phyloP scores from a whole-genome alignment of 2,113 vertebrate species.

The Numenius arquata region DNA sequence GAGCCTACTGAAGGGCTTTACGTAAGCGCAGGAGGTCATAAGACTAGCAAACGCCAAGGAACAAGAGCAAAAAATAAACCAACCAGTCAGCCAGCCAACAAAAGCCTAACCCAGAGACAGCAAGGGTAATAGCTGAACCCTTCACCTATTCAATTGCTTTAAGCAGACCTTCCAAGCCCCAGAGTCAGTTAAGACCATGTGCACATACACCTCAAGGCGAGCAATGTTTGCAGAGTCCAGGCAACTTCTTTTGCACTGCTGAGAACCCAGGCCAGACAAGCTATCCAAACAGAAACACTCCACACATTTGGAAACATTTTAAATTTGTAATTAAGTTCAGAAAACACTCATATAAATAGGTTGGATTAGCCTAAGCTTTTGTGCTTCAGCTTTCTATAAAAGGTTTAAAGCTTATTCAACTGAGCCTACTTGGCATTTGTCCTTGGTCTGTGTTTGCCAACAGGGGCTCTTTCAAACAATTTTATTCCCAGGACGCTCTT shows the following conservation, averaged over 20 bases:
- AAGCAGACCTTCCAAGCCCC: neutral
- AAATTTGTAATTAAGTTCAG: conserved; percentile 5
- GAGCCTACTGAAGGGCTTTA: neutral
- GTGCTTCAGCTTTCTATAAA: neutral
- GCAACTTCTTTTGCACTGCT: neutral
- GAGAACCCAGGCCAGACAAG: neutral
- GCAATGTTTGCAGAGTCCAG: neutral
- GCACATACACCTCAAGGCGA: neutral
- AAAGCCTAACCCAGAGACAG: neutral
- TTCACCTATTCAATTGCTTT: neutral
- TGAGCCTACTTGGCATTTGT: neutral
- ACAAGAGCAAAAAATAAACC: neutral
- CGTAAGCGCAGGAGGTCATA: accelerated
- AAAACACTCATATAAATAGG: neutral
- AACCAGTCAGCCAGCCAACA: neutral
- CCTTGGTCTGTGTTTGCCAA: neutral
- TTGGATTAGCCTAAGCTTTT: neutral
- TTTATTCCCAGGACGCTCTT: neutral
- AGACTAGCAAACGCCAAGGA: neutral
- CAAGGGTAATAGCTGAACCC: neutral
- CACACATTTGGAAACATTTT: neutral
- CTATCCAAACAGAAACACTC: neutral
- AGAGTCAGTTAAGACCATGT: neutral
- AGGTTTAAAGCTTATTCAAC: neutral
- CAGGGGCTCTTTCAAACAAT: neutral